Evolutionary conservation across 2,797 vertebrate genomes (phyloP), one percentile per base, ranked within the genome.

Genomic region (Cetoscarus ocellatus): DNA sequence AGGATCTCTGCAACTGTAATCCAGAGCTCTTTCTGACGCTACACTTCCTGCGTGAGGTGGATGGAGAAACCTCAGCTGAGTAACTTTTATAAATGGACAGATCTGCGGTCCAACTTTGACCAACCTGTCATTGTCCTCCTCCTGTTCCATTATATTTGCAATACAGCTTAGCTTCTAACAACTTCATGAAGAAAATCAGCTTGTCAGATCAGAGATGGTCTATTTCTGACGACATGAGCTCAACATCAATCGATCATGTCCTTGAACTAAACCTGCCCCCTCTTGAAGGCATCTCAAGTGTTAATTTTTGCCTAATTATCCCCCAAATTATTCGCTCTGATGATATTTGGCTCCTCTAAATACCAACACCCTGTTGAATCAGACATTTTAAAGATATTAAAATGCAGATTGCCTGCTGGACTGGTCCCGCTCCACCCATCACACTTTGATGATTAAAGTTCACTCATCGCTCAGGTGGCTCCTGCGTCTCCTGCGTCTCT

Each of bases 381-480:
- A 63, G 74, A 68, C 39, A 52, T 57, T 44, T 72, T 68, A 61
- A 78, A 56, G 54, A 65, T 17, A 84, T 80, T 73, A 65, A 80
- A 73, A 86, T 86, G 72, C 59, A 65, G 57, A 76, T 76, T 69
- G 15, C 69, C 70, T 74, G 58, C 53, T 70, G 69, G 64, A 64
- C 77, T 53, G 69, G 62, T 39, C 73, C 36, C 52, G 68, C 77
- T 79, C 70, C 75, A 70, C 73, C 77, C 65, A 57, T 40, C 57
- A 51, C 80, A 64, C 77, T 74, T 78, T 80, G 79, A 80, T 73
- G 83, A 61, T 70, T 75, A 75, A 82, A 79, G 78, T 85, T 82
- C 74, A 77, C 70, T 83, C 75, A 74, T 83, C 73, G 62, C 73
- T 70, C 61, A 83, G 67, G 79, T 75, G 71, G 61, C 68, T 52